phyloP scores from a whole-genome alignment of 2,888 invertebrate species.

The Apodemia duryi region DNA sequence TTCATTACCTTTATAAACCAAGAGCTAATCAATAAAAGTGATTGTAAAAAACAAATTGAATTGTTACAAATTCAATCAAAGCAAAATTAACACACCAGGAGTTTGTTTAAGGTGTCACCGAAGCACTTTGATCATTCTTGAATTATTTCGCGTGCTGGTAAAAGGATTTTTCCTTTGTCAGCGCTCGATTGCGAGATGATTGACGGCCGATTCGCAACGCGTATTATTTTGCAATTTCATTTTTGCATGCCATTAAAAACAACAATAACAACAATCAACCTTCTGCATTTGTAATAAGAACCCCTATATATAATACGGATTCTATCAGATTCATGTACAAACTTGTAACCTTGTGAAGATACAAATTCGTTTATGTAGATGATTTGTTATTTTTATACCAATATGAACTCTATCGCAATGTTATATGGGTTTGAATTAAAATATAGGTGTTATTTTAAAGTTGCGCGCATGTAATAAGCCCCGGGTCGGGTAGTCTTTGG shows the following conservation, averaged over 20 bases:
- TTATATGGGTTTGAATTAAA: slow-evolving; percentile 3
- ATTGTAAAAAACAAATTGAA: slow-evolving; percentile 20
- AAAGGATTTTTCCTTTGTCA: slow-evolving; percentile 77
- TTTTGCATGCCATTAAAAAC: slow-evolving; percentile 13
- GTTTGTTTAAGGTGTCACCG: slow-evolving; percentile 57
- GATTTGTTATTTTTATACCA: slow-evolving; percentile 24
- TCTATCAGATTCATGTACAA: slow-evolving; percentile 27
- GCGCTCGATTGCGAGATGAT: slow-evolving; percentile 65
- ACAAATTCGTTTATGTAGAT: slow-evolving; percentile 26
- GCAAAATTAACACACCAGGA: slow-evolving; percentile 65
- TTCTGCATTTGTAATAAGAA: slow-evolving; percentile 26
- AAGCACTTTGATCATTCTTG: slow-evolving; percentile 66
- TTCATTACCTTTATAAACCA: not conserved
- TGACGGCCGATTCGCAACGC: slow-evolving; percentile 68
- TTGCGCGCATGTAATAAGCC: slow-evolving; percentile 62
- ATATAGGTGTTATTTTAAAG: slow-evolving; percentile 24
- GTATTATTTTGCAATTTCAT: slow-evolving; percentile 48
- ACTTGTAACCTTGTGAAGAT: slow-evolving; percentile 34
- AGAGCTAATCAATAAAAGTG: slow-evolving; percentile 8
- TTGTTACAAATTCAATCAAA: slow-evolving; percentile 21
- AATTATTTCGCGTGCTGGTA: slow-evolving; percentile 51
- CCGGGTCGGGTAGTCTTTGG: slow-evolving; percentile 66
- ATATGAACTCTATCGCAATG: slow-evolving; percentile 32
- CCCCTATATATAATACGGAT: slow-evolving; percentile 16
- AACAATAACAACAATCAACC: slow-evolving; percentile 27